Base-by-base conservation (phyloP, 1,140 invertebrate genomes). In the Antheraea mylitta region DNA sequence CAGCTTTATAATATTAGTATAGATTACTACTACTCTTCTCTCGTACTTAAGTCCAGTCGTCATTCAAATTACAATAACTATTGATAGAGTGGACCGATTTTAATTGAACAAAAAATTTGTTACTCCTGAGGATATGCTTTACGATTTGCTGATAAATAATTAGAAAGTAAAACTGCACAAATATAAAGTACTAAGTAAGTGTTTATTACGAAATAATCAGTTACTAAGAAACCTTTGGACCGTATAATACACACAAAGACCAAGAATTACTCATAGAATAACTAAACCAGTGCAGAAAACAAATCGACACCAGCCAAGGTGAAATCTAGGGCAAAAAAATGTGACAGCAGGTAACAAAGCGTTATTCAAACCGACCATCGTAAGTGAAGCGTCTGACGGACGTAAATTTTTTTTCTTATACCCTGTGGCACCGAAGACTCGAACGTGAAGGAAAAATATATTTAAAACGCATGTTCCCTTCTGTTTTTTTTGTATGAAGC, bases 401-500 rank as follows among this genome's bases (percentile, higher is more conserved):
- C 38, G 45, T 53, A 1, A 53, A 53, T 6, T 9, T 53, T 53
- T 53, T 53, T 53, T 53, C 16, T 6, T 13, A 53, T 53, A 53
- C 45, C 38, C 45, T 53, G 9, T 53, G 45, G 9, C 45, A 53
- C 45, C 16, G 16, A 0, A 53, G 45, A 53, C 45, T 53, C 45
- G 45, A 53, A 53, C 11, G 16, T 13, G 11, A 13, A 13, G 45
- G 16, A 53, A 53, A 53, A 13, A 16, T 16, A 53, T 13, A 16
- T 53, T 53, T 53, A 53, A 53, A 42, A 42, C 11, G 38, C 7
- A 42, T n/a, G 45, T 61, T 61, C 10, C 9, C 10, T 22, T n/a
- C 60, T 61, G 68, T 80, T 76, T 72, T 74, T 76, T 78, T 77
- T 67, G 71, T 59, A 18, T 53, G 42, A 11, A 58, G 58, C 71